phyloP scores from a whole-genome alignment of 2,797 vertebrate species.

The Sebastes cheni region DNA sequence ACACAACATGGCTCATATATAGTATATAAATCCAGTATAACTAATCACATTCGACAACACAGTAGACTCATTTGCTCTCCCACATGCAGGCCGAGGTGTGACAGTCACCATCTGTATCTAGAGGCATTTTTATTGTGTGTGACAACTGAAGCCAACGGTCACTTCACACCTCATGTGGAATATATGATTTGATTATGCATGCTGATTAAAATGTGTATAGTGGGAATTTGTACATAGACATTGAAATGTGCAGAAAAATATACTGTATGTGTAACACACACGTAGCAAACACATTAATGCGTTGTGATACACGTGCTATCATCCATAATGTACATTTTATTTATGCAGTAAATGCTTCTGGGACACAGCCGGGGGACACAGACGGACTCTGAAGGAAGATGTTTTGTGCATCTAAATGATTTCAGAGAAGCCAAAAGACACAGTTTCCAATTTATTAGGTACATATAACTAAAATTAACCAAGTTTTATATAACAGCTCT shows the following conservation, averaged over 20 bases:
- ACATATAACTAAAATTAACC: background rate
- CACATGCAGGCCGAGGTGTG: conserved; percentile 1
- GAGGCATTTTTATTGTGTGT: background rate
- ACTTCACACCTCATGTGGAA: background rate
- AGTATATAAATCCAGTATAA: conserved; percentile 14
- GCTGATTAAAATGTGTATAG: background rate
- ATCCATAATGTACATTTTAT: background rate
- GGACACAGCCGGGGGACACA: background rate
- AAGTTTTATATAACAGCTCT: background rate
- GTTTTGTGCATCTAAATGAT: background rate
- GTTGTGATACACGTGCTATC: background rate
- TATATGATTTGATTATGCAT: conserved; percentile 1
- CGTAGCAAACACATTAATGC: background rate
- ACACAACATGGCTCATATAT: background rate
- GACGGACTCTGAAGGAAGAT: background rate
- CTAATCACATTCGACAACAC: conserved; percentile 32
- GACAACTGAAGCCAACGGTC: conserved; percentile 5
- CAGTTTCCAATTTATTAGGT: background rate
- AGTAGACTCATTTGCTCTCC: conserved; percentile 10
- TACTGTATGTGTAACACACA: background rate
- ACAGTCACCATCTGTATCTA: conserved; percentile 2
- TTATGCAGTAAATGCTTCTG: background rate
- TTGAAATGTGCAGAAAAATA: background rate
- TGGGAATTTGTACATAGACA: background rate
- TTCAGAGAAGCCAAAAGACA: background rate